These are phyloP conservation scores for Ectobius pallidus DNA, from an alignment of 2,888 invertebrate species.

Conservation along the genomic window DNA sequence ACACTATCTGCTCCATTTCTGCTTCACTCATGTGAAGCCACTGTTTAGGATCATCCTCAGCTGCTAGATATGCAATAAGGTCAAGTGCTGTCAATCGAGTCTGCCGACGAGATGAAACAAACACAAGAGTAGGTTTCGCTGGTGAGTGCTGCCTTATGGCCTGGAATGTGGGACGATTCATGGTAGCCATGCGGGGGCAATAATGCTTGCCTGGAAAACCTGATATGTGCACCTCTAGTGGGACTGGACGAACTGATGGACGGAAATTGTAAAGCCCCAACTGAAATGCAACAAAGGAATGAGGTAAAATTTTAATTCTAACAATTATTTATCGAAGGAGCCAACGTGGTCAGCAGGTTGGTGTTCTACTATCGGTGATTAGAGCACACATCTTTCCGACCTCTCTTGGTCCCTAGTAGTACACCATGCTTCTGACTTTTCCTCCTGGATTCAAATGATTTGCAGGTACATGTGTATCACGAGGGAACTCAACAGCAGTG, in stretches of 20 bases:
- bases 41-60: slow-evolving; percentile 91
- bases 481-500: too few species aligned
- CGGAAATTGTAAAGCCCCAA: slow-evolving; percentile 97
- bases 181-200: slow-evolving; percentile 98
- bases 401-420: too few species aligned
- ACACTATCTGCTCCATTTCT: slow-evolving; percentile 81
- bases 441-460: too few species aligned
- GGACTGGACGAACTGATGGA: slow-evolving; percentile 97
- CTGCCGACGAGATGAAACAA: slow-evolving; percentile 95
- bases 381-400: too few species aligned
- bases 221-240: slow-evolving; percentile 90
- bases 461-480: too few species aligned
- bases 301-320: too few species aligned
- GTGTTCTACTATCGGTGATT: too few species aligned
- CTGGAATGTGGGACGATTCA: slow-evolving; percentile 98
- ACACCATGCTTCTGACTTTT: too few species aligned
- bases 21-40: slow-evolving; percentile 88
- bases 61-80: slow-evolving; percentile 87
- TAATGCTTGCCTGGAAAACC: slow-evolving; percentile 98
- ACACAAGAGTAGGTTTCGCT: slow-evolving; percentile 87
- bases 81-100: slow-evolving; percentile 96
- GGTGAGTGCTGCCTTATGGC: slow-evolving; percentile 94
- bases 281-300: slow-evolving; percentile 51
- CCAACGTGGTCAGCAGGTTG: too few species aligned
- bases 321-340: too few species aligned